Evolutionary conservation across 2,888 invertebrate genomes (phyloP).

Genomic region (Drosophila limbata): DNA sequence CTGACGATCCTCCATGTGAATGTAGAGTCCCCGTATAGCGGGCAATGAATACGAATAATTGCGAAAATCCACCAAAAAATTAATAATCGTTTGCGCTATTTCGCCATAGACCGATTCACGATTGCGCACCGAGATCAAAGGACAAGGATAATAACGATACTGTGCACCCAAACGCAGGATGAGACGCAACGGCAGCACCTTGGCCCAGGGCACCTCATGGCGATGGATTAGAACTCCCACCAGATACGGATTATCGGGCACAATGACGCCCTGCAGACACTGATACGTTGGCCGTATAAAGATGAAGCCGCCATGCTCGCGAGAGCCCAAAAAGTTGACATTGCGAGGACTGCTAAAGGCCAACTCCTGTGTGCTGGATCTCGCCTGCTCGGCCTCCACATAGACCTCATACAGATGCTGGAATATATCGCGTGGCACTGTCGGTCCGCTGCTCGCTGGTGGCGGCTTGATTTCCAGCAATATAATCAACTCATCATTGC

Average conservation of each 20-base stretch:
- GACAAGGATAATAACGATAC: slow-evolving; percentile 94
- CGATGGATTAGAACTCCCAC: slow-evolving; percentile 92
- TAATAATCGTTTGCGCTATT: slow-evolving; percentile 95
- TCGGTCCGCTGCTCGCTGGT: slow-evolving; percentile 28
- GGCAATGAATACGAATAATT: slow-evolving; percentile 93
- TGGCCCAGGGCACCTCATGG: slow-evolving; percentile 87
- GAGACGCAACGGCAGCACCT: slow-evolving; percentile 91
- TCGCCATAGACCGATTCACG: slow-evolving; percentile 93
- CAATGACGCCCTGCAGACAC: slow-evolving; percentile 90
- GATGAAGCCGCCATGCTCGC: slow-evolving; percentile 93
- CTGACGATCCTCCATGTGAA: slow-evolving; percentile 93
- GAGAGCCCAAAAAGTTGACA: slow-evolving; percentile 88
- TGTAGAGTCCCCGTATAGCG: slow-evolving; percentile 90
- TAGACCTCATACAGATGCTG: slow-evolving; percentile 90
- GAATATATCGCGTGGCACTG: slow-evolving; percentile 90
- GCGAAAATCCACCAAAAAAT: slow-evolving; percentile 93
- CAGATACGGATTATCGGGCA: slow-evolving; percentile 91
- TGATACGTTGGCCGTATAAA: slow-evolving; percentile 92
- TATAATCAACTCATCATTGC: slow-evolving; percentile 93
- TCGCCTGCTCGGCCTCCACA: slow-evolving; percentile 88
- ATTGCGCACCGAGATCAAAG: slow-evolving; percentile 91
- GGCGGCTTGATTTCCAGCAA: slow-evolving; percentile 90
- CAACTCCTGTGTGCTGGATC: slow-evolving; percentile 88
- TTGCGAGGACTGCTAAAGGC: slow-evolving; percentile 88
- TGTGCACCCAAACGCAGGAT: slow-evolving; percentile 93